Evolutionary conservation across 2,113 vertebrate genomes (phyloP).

Genomic region (Plotosus lineatus): DNA sequence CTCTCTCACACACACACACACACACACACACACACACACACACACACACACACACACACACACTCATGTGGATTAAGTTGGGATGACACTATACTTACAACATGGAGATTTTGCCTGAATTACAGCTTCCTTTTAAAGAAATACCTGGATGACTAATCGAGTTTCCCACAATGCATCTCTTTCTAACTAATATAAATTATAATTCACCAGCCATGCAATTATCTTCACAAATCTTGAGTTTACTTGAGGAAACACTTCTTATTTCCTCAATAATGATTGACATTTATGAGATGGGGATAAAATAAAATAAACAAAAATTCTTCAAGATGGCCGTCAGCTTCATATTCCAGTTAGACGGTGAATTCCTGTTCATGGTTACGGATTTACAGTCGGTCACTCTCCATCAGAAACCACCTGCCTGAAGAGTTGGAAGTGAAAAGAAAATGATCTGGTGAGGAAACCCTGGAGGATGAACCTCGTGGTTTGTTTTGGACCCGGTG

Average conservation of each 20-base stretch:
- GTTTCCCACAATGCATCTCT: background rate
- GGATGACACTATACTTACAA: background rate
- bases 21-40: background rate
- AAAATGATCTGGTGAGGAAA: too few relatives aligned
- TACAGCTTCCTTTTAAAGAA: background rate
- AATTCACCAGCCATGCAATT: background rate
- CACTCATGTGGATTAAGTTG: background rate
- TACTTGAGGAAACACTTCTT: background rate
- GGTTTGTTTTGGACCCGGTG: too few relatives aligned
- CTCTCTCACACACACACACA: slow-evolving; percentile 16
- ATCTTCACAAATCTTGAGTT: background rate
- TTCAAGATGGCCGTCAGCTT: background rate
- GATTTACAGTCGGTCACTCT: background rate
- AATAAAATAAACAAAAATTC: background rate
- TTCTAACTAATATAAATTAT: background rate
- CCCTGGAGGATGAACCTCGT: too few relatives aligned
- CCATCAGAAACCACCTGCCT: background rate
- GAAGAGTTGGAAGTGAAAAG: background rate
- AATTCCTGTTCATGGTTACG: background rate
- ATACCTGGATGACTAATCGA: background rate
- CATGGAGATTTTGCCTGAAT: background rate
- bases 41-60: background rate
- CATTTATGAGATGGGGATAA: background rate
- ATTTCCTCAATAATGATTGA: too few relatives aligned
- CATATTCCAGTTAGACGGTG: background rate